These are phyloP conservation scores for Amphiura filiformis DNA, from an alignment of 35 echinoderm and acorn worm species.

Conservation along the genomic window DNA sequence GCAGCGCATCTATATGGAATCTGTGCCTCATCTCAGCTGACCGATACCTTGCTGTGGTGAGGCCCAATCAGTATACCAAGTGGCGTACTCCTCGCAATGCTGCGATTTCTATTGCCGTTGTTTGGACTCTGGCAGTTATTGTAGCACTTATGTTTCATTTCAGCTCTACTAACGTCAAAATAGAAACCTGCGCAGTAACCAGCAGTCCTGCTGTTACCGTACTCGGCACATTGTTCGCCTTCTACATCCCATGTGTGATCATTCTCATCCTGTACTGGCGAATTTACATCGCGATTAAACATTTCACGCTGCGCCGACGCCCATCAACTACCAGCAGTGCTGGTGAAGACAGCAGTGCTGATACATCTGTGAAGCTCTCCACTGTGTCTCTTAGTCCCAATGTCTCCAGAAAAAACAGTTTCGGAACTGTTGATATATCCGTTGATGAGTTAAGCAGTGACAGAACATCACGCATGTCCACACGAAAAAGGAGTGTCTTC, in stretches of 20 bases:
- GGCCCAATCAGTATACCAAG: slow-evolving; percentile 53
- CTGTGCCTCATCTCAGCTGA: slow-evolving; percentile 72
- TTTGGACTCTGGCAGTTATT: slow-evolving; percentile 42
- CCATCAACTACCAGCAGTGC: background rate
- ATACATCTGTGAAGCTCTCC: background rate
- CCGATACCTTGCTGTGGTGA: slow-evolving; percentile 65
- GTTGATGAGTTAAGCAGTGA: background rate
- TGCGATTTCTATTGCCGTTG: slow-evolving; percentile 38
- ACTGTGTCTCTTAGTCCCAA: background rate
- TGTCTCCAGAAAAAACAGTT: background rate
- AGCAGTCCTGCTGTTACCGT: background rate
- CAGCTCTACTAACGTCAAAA: background rate
- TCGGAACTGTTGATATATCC: background rate
- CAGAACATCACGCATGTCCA: background rate
- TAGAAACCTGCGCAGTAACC: background rate
- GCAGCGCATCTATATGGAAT: slow-evolving; percentile 64
- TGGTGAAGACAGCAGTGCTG: slow-evolving; percentile 7
- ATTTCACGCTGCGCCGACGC: slow-evolving; percentile 4
- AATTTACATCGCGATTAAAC: slow-evolving; percentile 29
- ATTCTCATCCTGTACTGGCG: slow-evolving; percentile 56
- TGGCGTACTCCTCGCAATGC: slow-evolving; percentile 51
- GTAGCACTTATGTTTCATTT: slow-evolving; percentile 37
- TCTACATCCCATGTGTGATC: slow-evolving; percentile 56
- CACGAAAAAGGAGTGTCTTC: background rate
- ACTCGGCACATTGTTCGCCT: slow-evolving; percentile 13